Percentiles rank a stretch among this genome's conserved stretches.
These are phyloP conservation scores for Cordilura impudica DNA, from an alignment of 2,888 invertebrate species.

Conservation along the genomic window DNA sequence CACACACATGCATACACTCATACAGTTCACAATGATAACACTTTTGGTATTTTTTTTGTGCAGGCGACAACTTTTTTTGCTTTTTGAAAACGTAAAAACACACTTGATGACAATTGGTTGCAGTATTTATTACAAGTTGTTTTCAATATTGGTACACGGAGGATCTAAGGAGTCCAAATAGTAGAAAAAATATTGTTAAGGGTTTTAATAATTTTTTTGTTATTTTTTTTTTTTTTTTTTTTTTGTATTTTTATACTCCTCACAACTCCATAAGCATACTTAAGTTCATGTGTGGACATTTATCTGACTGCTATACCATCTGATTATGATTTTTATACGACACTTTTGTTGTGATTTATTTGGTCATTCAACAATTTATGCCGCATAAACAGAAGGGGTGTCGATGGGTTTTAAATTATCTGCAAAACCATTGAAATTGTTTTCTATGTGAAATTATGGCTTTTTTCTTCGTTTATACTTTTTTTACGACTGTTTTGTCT, in stretches of 20 bases:
- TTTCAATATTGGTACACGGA: constrained; percentile 13
- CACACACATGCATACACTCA: not conserved
- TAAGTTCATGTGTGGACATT: constrained; percentile 48
- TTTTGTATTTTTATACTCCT: not conserved
- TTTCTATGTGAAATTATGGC: constrained; percentile 62
- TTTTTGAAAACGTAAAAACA: not conserved
- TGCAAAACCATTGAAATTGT: constrained; percentile 65
- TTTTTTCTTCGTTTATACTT: constrained; percentile 1
- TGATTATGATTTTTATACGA: constrained; percentile 78
- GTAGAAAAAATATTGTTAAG: constrained; percentile 33
- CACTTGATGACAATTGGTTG: constrained; percentile 25
- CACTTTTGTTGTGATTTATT: constrained; percentile 77
- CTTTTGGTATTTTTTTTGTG: not conserved
- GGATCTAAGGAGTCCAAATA: constrained; percentile 13
- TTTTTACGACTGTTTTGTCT: constrained; percentile 6
- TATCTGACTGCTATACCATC: constrained; percentile 67
- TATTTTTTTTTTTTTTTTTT: constrained; percentile 2
- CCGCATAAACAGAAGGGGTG: constrained; percentile 70
- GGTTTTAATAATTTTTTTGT: constrained; percentile 20
- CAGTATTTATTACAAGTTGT: not conserved
- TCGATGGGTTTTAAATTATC: constrained; percentile 72
- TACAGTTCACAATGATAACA: not conserved
- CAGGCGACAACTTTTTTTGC: not conserved
- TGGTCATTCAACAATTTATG: constrained; percentile 74
- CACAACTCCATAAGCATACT: not conserved